Evolutionary conservation across 2,888 invertebrate genomes (phyloP).

Genomic region (Pachliopta kotzebuea): DNA sequence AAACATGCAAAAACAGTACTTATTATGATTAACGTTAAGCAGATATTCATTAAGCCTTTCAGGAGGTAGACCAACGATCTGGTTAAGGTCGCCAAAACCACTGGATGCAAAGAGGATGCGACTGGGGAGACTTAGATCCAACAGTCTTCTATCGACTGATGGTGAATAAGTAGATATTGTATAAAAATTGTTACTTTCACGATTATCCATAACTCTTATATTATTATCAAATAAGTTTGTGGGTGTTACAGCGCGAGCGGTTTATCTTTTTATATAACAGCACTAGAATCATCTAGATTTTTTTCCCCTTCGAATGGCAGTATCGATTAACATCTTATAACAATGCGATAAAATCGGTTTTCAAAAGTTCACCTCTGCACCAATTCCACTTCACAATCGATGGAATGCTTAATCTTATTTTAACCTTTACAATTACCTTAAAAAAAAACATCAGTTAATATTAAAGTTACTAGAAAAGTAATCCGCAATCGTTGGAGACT

Average conservation of each 20-base stretch:
- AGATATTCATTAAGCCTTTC: no score
- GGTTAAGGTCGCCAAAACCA: no score
- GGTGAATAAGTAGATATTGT: background rate
- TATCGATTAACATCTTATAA: slow-evolving; percentile 54
- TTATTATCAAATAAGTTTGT: slow-evolving; percentile 39
- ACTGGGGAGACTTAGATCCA: no score
- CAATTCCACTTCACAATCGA: slow-evolving; percentile 52
- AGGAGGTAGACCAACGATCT: no score
- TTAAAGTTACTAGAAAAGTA: slow-evolving; percentile 29
- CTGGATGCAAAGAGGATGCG: no score
- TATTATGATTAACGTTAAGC: no score
- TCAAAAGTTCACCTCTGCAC: slow-evolving; percentile 40
- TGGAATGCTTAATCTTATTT: slow-evolving; percentile 64
- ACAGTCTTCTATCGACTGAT: no score
- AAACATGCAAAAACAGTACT: no score
- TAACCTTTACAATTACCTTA: slow-evolving; percentile 44
- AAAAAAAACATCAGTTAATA: slow-evolving; percentile 38
- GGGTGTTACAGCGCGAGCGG: slow-evolving; percentile 57
- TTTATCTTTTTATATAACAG: slow-evolving; percentile 37
- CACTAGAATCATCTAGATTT: slow-evolving; percentile 33
- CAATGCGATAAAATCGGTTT: slow-evolving; percentile 45
- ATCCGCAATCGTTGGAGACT: slow-evolving; percentile 29
- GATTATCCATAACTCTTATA: slow-evolving; percentile 23
- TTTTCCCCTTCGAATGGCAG: slow-evolving; percentile 49
- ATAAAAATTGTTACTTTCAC: slow-evolving; percentile 8